These are phyloP conservation scores for Mohoua ochrocephala DNA, from an alignment of 2,113 vertebrate genomes.

Conservation along the genomic window DNA sequence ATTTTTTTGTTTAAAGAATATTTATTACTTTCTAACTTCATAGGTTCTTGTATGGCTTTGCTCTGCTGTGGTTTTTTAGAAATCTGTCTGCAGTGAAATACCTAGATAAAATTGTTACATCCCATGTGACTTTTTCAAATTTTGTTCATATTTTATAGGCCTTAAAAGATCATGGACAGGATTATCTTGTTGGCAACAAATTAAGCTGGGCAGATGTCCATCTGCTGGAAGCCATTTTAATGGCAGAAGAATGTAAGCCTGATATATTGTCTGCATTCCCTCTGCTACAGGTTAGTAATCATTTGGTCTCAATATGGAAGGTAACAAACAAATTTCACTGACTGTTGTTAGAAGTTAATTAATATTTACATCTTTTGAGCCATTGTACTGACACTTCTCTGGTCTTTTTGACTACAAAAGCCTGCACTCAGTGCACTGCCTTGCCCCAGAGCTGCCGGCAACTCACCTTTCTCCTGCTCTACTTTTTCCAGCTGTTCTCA, in stretches of 20 bases:
- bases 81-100: neutral
- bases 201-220: slow-evolving; percentile 85
- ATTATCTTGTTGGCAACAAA: slow-evolving; percentile 83
- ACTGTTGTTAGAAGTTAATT: neutral
- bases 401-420: neutral
- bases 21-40: neutral
- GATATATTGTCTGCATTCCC: slow-evolving; percentile 75
- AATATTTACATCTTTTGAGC: neutral
- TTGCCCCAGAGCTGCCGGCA: neutral
- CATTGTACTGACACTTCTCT: neutral
- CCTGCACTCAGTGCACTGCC: neutral
- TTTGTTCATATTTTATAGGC: slow-evolving; percentile 62
- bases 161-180: slow-evolving; percentile 66
- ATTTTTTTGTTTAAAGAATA: neutral
- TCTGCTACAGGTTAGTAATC: slow-evolving; percentile 54
- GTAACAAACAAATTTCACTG: neutral
- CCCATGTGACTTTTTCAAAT: neutral
- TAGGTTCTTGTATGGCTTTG: neutral
- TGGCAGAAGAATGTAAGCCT: slow-evolving; percentile 78
- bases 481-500: neutral
- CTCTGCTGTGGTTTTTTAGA: neutral
- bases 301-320: neutral
- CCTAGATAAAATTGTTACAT: neutral
- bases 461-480: neutral
- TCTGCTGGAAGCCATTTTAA: slow-evolving; percentile 83